Evolutionary conservation across 2,888 invertebrate genomes (phyloP), one percentile per base, ranked within the genome.

Genomic region (Hirtodrosophila cameraria): DNA sequence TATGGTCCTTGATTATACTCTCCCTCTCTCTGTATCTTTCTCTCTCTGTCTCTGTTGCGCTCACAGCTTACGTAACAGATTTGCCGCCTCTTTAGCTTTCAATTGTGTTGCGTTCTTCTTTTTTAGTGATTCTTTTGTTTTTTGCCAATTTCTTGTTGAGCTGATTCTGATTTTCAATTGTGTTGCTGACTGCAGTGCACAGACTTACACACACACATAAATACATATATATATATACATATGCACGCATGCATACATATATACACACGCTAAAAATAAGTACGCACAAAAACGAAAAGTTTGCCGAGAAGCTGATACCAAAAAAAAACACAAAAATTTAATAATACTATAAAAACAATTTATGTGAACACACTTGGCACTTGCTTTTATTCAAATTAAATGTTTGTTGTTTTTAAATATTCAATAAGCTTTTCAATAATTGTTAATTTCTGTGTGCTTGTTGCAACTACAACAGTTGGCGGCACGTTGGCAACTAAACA

Each of bases 211-310:
- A 33, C 15, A 49, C 12, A 49, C 12, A 12, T 11, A 33, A 12
- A 30, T 8, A 54, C 7, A 20, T 9, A 23, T 0, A 8, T 3
- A 30, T 6, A n/a, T 1, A 23, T 3, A 1, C 1, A 16, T 11
- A 23, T 15, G n/a, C 25, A 18, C 39, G n/a, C 30, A 38, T 11
- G 36, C 28, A 18, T 12, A 23, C 9, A 18, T 18, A 39, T 31
- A 46, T 31, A 46, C 15, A 18, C 39, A 39, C 27, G 52, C 61
- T 82, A 78, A 60, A 82, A 81, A 75, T 77, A 82, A 81, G 77
- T 77, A 72, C 42, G 30, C 68, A 39, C 11, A 54, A 38, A 54
- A 50, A 43, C 33, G 13, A 35, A 31, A 54, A 41, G 38, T 28
- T 64, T 30, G 31, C 45, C 42, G 31, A 38, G 2, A 11, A 41